Base-by-base conservation (phyloP, 2,113 vertebrate genomes). In the Turnix velox region DNA sequence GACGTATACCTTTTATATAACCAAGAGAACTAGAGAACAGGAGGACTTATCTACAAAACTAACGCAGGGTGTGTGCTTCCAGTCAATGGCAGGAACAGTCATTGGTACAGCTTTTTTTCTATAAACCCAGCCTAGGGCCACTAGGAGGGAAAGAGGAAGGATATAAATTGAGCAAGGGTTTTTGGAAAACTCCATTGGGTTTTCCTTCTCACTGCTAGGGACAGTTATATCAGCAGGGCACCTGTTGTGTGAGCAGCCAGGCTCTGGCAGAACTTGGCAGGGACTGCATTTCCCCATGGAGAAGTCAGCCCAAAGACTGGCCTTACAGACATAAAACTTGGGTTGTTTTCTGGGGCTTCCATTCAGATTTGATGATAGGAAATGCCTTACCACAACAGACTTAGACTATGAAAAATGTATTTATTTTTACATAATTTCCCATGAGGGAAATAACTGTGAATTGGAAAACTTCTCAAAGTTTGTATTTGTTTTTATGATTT, bases 391-490 rank as follows among this genome's bases (percentile, higher is more conserved):
- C 67, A 80, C 67, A 82, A 28, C 7, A 92, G 72, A 61, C 28
- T 28, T 1, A 10, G 40, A 68, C 7, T 17, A 65, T 61, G 52
- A 82, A 95, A 94, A 91, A 92, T 58, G 1, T 59, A 95, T 86
- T 95, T 95, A 69, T 92, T 95, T 93, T 93, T 68, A 88, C 27
- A 58, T 87, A 57, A 65, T 85, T 89, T 95, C 94, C 93, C 87
- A 79, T 37, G 75, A 73, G 90, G 58, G 75, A 87, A 94, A 91
- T 82, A 85, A 87, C 58, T 73, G 69, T 79, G 69, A 79, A 73
- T 46, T 79, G 45, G 73, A 84, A 94, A 95, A 61, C 84, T 89
- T 92, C 49, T 73, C 28, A 12, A 82, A 84, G 87, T 79, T 73
- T 0, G 52, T 95, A 91, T 96, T 96, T 96, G 87, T 95, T 94